A percentile compares a stretch with the other conserved stretches of the same genome.
Conservation (phyloP, 23 tunicate genomes). For the Phallusia fumigata region DNA sequence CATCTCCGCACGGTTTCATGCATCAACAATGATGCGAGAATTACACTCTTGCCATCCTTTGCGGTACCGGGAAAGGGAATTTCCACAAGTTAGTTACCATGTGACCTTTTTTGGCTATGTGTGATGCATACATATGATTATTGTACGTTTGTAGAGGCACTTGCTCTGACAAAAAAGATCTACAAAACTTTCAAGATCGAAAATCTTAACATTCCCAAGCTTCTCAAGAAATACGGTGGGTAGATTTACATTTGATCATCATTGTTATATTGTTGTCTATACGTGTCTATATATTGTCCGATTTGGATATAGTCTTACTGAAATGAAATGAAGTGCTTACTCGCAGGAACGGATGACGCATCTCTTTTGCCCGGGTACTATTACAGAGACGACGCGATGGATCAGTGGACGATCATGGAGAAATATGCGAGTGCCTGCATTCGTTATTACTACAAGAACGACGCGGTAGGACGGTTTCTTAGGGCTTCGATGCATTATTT, state of each 20-base stretch:
- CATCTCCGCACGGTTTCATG: too few species aligned
- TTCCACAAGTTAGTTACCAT: too few species aligned
- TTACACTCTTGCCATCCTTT: too few species aligned
- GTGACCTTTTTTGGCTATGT: too few species aligned
- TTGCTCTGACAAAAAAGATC: not conserved
- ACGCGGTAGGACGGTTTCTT: not conserved
- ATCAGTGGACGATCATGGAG: constrained; percentile 51
- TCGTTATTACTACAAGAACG: not conserved
- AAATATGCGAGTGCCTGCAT: constrained; percentile 9
- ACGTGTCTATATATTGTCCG: too few species aligned
- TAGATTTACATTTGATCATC: not conserved
- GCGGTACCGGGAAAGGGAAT: too few species aligned
- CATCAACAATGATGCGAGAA: too few species aligned
- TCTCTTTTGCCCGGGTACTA: constrained; percentile 43
- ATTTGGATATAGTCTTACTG: too few species aligned
- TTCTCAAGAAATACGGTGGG: constrained; percentile 54
- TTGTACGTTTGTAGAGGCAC: constrained; percentile 50
- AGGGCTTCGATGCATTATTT: too few species aligned
- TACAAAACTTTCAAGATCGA: constrained; percentile 39
- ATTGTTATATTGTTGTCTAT: too few species aligned
- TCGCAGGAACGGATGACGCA: constrained; percentile 42
- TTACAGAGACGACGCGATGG: constrained; percentile 66
- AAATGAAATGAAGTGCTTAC: too few species aligned
- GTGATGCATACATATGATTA: too few species aligned
- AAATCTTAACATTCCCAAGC: constrained; percentile 51